phyloP scores from a whole-genome alignment of 2,113 vertebrate genomes.

The Tetrax tetrax region DNA sequence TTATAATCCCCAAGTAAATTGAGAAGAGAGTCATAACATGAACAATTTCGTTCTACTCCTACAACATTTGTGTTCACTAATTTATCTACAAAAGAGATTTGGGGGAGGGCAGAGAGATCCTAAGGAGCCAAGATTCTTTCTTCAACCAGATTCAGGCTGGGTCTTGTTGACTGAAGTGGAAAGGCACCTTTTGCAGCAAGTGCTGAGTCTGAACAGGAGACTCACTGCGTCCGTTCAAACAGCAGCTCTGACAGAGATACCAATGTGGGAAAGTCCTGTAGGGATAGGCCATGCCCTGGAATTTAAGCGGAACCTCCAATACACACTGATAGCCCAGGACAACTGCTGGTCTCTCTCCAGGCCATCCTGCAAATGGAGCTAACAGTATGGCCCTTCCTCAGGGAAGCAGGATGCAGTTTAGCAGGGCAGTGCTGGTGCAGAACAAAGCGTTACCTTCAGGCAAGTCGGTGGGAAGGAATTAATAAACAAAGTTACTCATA shows the following conservation, averaged over 20 bases:
- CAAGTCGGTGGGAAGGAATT: not conserved
- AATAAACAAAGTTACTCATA: not conserved
- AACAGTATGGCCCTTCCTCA: not conserved
- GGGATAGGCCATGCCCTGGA: not conserved
- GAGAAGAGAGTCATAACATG: not conserved
- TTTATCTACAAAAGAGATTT: not conserved
- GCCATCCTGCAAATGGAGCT: not conserved
- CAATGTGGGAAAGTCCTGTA: not conserved
- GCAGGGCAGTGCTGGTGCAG: not conserved
- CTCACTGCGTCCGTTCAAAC: rapidly evolving
- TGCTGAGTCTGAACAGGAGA: not conserved
- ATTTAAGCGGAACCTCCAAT: not conserved
- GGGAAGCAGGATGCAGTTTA: rapidly evolving
- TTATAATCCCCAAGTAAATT: not conserved
- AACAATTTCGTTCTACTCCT: not conserved
- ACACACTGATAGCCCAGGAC: not conserved
- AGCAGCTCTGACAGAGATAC: not conserved
- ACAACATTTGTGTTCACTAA: not conserved
- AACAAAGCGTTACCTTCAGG: not conserved
- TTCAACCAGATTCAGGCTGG: not conserved
- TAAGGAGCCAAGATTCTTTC: not conserved
- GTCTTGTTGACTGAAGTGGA: not conserved
- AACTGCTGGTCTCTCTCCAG: not conserved
- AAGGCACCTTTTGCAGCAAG: not conserved
- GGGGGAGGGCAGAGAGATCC: not conserved